Evolutionary conservation across 2,113 vertebrate genomes (phyloP).

Genomic region (Pachypanchax playfairii): DNA sequence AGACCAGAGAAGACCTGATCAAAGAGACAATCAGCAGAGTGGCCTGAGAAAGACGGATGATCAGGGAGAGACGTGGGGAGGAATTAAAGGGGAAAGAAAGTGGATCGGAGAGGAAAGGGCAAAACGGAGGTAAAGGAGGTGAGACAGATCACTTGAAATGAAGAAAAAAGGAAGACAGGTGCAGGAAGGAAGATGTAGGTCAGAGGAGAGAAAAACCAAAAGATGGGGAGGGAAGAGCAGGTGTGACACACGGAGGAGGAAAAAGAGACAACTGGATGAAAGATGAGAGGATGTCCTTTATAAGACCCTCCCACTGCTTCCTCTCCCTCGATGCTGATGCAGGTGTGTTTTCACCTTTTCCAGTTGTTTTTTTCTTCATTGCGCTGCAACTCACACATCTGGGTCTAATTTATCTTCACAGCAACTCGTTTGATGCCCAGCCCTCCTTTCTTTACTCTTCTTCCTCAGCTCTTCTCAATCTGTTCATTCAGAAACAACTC

Average conservation of each 20-base stretch:
- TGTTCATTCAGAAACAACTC: not conserved
- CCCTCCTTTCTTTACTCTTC: constrained; percentile 9
- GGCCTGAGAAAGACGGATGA: constrained; percentile 1
- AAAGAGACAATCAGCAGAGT: constrained; percentile 40
- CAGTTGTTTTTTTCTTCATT: constrained; percentile 28
- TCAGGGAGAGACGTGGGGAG: not conserved
- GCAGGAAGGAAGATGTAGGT: constrained; percentile 27
- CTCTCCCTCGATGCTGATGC: constrained; percentile 42
- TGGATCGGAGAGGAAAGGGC: not conserved
- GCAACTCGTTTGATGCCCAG: constrained; percentile 12
- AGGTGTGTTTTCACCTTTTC: constrained; percentile 47
- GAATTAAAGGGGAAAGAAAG: not conserved
- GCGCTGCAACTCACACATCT: constrained; percentile 68
- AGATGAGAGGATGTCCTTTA: constrained; percentile 50
- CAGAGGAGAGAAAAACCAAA: constrained; percentile 13
- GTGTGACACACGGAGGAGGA: not conserved
- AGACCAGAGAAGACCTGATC: constrained; percentile 18
- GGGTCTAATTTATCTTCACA: constrained; percentile 63
- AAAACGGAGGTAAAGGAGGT: not conserved
- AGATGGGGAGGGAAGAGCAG: not conserved
- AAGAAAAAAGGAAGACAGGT: not conserved
- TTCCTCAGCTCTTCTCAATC: not conserved
- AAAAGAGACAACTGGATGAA: constrained; percentile 5
- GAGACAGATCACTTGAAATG: not conserved
- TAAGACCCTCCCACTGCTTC: constrained; percentile 47